phyloP scores from a whole-genome alignment of 2,888 invertebrate genomes.

The Autographa pulchrina region DNA sequence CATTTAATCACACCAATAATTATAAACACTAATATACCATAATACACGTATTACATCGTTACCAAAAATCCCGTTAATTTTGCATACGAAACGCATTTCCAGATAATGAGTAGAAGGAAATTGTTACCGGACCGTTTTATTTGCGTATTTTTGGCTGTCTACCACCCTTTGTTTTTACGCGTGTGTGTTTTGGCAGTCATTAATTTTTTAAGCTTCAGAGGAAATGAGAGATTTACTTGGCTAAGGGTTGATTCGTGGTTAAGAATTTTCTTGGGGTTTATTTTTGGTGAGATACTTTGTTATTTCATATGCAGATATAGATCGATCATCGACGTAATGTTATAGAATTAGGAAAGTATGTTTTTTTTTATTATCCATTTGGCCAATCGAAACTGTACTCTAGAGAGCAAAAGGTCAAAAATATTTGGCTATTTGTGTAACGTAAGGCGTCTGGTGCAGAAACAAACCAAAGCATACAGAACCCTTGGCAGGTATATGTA shows the following conservation, averaged over 20 bases:
- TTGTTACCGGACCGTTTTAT: constrained; percentile 79
- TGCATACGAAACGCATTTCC: constrained; percentile 66
- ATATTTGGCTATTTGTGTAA: too few relatives aligned
- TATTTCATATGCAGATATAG: too few relatives aligned
- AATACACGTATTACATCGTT: constrained; percentile 39
- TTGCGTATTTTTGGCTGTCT: constrained; percentile 81
- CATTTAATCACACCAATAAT: constrained; percentile 10
- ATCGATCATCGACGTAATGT: too few relatives aligned
- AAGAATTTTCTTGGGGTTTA: constrained; percentile 8
- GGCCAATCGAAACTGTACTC: too few relatives aligned
- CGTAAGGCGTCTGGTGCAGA: too few relatives aligned
- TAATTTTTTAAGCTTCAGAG: constrained; percentile 79
- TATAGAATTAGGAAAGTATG: too few relatives aligned
- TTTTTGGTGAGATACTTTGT: background rate
- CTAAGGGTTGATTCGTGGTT: constrained; percentile 27
- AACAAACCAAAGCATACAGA: too few relatives aligned
- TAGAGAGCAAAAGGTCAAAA: too few relatives aligned
- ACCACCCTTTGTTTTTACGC: constrained; percentile 77
- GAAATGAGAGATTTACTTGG: constrained; percentile 76
- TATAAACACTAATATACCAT: constrained; percentile 29
- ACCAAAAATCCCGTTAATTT: constrained; percentile 62
- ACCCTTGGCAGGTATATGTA: too few relatives aligned
- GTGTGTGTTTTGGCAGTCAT: constrained; percentile 83
- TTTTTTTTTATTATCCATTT: too few relatives aligned
- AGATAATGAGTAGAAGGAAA: constrained; percentile 82